Base-by-base conservation (phyloP, 2,113 vertebrate species). In the Phylloscopus trochilus region DNA sequence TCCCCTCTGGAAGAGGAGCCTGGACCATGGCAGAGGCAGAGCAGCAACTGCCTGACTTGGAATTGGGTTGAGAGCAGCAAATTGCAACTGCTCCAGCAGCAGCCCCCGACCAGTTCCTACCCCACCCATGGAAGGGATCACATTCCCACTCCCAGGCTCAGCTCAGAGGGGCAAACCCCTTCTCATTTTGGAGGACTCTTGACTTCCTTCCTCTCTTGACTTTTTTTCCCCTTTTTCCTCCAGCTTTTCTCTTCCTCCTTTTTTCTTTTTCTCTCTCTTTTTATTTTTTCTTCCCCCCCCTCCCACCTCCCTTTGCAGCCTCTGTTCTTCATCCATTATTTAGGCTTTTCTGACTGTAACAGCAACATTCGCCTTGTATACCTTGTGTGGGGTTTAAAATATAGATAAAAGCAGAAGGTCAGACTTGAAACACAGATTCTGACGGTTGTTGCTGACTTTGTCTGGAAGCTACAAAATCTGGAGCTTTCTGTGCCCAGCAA, bases 371-470 rank as follows among this genome's bases (percentile, higher is more conserved):
- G 98, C 97, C 98, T 98, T 98, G 98, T 98, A 98, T 98, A 99
- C 98, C 98, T 99, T 98, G 98, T 99, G 98, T 99, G 98, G 98
- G 98, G 98, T 98, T 99, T 99, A 98, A 99, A 99, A 99, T 99
- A 99, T 99, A 99, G 99, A 99, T 99, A 99, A 99, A 99, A 99
- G 99, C 98, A 98, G 98, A 98, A 98, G 98, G 98, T 98, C 93
- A 93, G 97, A 98, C 98, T 99, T 99, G 98, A 99, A 99, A 99
- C 98, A 98, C 92, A 51, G 90, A 95, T 94, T 93, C 94, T 97
- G 96, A 95, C 59, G 43, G 95, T 93, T 97, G 94, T 93, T 97
- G 95, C 96, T 96, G 93, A 97, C 97, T 97, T 97, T 98, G 96
- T 97, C 97, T 97, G 96, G 91, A 56, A 97, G 96, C 96, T 97